These are phyloP conservation scores for Calliopum simillimum DNA, from an alignment of 2,888 invertebrate genomes.

Conservation along the genomic window DNA sequence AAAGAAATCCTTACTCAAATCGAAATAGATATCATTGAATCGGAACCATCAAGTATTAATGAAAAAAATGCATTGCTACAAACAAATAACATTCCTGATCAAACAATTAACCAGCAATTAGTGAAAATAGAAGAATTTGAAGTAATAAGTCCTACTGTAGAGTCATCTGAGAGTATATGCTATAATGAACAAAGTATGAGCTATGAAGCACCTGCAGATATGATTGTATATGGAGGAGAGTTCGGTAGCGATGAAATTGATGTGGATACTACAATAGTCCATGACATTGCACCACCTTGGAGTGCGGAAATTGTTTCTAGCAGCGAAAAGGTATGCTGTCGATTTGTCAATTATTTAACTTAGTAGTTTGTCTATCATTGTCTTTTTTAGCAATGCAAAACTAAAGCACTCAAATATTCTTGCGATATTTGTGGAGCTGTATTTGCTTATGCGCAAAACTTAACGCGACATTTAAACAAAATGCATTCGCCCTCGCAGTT, in stretches of 20 bases:
- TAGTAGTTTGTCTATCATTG: no score
- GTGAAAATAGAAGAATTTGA: slow-evolving; percentile 18
- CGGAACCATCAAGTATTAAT: neutral
- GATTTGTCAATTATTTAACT: no score
- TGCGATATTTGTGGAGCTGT: slow-evolving; percentile 61
- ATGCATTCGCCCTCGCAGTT: slow-evolving; percentile 37
- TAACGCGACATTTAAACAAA: slow-evolving; percentile 57
- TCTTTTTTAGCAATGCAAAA: no score
- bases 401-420: slow-evolving; percentile 34
- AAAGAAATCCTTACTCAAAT: slow-evolving; percentile 47
- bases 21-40: neutral
- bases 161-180: neutral
- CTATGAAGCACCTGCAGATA: no score
- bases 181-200: no score
- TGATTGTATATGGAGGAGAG: neutral
- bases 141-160: slow-evolving; percentile 9
- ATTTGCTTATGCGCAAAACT: slow-evolving; percentile 55
- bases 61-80: no score
- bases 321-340: slow-evolving; percentile 36
- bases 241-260: neutral
- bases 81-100: neutral
- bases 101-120: slow-evolving; percentile 18
- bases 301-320: neutral
- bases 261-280: neutral
- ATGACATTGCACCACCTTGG: neutral